These are phyloP conservation scores for Sinopyrophorus schimmeli DNA, from an alignment of 2,888 invertebrate genomes.

Conservation along the genomic window DNA sequence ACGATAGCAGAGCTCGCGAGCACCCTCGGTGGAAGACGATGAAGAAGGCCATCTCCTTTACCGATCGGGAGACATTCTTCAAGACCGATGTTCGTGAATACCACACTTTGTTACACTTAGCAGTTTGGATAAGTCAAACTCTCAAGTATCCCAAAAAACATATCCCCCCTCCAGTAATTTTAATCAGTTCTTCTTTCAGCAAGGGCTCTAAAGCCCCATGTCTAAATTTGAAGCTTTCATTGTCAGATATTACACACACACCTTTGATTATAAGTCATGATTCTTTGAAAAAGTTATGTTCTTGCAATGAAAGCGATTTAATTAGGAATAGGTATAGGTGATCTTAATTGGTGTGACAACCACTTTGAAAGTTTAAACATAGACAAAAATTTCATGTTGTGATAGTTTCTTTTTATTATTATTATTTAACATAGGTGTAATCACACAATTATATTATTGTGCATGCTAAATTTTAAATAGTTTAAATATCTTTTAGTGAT, in stretches of 20 bases:
- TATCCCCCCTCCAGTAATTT: conserved; percentile 42
- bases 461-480: conserved; percentile 23
- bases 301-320: conserved; percentile 24
- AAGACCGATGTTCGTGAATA: conserved; percentile 99
- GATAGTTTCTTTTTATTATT: conserved; percentile 1
- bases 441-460: conserved; percentile 17
- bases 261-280: conserved; percentile 5
- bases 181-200: conserved; percentile 44
- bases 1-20: conserved; percentile 76
- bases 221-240: conserved; percentile 38
- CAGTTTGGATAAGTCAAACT: conserved; percentile 49
- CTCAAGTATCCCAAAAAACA: conserved; percentile 43
- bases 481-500: too few relatives aligned
- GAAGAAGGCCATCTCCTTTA: conserved; percentile 99
- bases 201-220: conserved; percentile 32
- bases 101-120: conserved; percentile 52
- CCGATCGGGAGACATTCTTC: conserved; percentile 97
- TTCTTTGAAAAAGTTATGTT: conserved; percentile 5
- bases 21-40: conserved; percentile 97
- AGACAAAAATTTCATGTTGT: conserved; percentile 18
- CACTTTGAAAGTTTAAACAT: conserved; percentile 13
- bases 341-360: conserved; percentile 16
- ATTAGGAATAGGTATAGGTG: conserved; percentile 13
- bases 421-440: conserved; percentile 9
- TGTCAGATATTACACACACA: conserved; percentile 14